Evolutionary conservation across 2,888 invertebrate species (phyloP).

Genomic region (Plagodis pulveraria): DNA sequence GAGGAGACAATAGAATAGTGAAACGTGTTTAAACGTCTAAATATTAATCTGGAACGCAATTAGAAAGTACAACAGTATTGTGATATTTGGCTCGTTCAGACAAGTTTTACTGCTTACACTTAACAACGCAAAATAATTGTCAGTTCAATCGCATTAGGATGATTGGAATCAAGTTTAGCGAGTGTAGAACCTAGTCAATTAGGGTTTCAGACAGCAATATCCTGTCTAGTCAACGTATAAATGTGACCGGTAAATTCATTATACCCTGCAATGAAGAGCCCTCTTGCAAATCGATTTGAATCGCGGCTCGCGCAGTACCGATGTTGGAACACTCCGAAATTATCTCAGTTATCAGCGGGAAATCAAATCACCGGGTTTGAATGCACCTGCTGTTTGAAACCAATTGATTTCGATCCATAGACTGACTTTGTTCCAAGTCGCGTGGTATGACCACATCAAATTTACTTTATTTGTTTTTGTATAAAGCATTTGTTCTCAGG

Average conservation of each 20-base stretch:
- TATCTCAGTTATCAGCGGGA: slow-evolving; percentile 55
- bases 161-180: not conserved
- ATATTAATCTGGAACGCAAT: slow-evolving; percentile 40
- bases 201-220: slow-evolving; percentile 57
- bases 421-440: slow-evolving; percentile 45
- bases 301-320: slow-evolving; percentile 29
- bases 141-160: not conserved
- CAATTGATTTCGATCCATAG: slow-evolving; percentile 52
- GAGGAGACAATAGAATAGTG: slow-evolving; percentile 40
- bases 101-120: slow-evolving; percentile 13
- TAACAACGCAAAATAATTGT: not conserved
- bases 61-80: slow-evolving; percentile 49
- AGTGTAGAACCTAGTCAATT: slow-evolving; percentile 11
- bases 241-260: slow-evolving; percentile 52
- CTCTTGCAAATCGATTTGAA: slow-evolving; percentile 49
- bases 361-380: slow-evolving; percentile 56
- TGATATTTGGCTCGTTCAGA: slow-evolving; percentile 25
- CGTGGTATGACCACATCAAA: slow-evolving; percentile 2
- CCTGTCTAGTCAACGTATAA: slow-evolving; percentile 48
- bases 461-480: no score
- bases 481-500: no score
- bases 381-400: slow-evolving; percentile 57
- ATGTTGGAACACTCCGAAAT: slow-evolving; percentile 36
- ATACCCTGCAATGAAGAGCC: slow-evolving; percentile 42
- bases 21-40: slow-evolving; percentile 36